phyloP scores from a whole-genome alignment of 2,888 invertebrate genomes.

The Matsumyia berberina region DNA sequence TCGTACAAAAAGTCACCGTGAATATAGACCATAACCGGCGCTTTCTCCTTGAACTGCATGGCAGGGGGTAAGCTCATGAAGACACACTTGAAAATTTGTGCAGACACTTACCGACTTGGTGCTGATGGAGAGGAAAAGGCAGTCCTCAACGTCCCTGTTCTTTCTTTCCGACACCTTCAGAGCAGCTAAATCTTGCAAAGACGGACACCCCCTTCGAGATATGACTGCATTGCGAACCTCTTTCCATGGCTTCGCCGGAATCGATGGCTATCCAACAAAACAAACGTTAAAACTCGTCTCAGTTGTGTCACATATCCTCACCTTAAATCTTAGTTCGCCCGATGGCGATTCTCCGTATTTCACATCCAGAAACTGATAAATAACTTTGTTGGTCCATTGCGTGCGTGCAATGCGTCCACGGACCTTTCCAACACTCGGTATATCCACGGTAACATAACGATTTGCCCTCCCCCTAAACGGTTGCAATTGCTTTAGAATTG shows the following conservation, averaged over 20 bases:
- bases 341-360: conserved; percentile 82
- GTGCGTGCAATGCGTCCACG: conserved; percentile 79
- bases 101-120: conserved; percentile 80
- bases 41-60: conserved; percentile 76
- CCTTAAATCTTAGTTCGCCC: conserved; percentile 82
- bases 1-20: conserved; percentile 84
- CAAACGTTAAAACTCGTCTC: background rate
- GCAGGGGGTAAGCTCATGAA: background rate
- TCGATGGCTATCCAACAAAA: conserved; percentile 75
- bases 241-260: conserved; percentile 80
- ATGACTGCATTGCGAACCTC: conserved; percentile 79
- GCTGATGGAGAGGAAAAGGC: conserved; percentile 80
- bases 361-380: conserved; percentile 82
- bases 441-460: conserved; percentile 77
- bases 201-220: conserved; percentile 81
- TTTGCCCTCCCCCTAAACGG: background rate
- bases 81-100: background rate
- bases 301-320: conserved; percentile 61
- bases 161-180: conserved; percentile 78
- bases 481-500: background rate
- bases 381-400: conserved; percentile 80
- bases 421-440: conserved; percentile 80
- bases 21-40: conserved; percentile 84
- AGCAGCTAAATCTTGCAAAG: conserved; percentile 79
- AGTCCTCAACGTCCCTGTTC: conserved; percentile 81